phyloP scores from a whole-genome alignment of 2,113 vertebrate genomes.

The Carassius gibelio region DNA sequence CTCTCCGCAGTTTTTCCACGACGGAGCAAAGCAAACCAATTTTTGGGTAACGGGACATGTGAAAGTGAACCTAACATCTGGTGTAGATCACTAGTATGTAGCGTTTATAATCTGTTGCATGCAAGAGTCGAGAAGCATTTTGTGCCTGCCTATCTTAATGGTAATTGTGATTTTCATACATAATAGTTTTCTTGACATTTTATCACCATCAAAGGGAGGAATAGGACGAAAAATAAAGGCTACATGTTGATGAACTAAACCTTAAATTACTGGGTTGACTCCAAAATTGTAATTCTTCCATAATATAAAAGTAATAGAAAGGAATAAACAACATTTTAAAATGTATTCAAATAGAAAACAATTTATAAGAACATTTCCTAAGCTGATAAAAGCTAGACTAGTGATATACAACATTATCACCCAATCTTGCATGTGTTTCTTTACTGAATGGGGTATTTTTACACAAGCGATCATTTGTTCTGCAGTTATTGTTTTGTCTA shows the following conservation, averaged over 20 bases:
- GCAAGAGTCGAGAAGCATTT: background rate
- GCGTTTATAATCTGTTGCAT: background rate
- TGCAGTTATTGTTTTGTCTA: slow-evolving; percentile 32
- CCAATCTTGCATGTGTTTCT: background rate
- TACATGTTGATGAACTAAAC: too few species aligned
- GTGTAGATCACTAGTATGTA: background rate
- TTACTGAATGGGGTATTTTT: slow-evolving; percentile 11
- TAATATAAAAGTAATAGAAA: background rate
- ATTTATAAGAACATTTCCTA: background rate
- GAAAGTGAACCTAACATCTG: background rate
- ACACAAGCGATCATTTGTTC: slow-evolving; percentile 23
- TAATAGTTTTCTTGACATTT: background rate
- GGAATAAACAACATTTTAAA: too few species aligned
- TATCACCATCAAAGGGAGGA: background rate
- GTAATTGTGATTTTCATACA: background rate
- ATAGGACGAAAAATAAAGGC: too few species aligned
- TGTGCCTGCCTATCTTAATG: background rate
- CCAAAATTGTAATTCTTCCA: too few species aligned
- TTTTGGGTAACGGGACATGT: background rate
- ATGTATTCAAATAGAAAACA: background rate
- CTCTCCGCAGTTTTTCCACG: background rate
- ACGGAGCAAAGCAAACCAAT: background rate
- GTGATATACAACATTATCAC: background rate
- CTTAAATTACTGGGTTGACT: too few species aligned
- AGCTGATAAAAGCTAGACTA: background rate